phyloP scores from a whole-genome alignment of 2,113 vertebrate species.

The Rhabdomys dilectus region DNA sequence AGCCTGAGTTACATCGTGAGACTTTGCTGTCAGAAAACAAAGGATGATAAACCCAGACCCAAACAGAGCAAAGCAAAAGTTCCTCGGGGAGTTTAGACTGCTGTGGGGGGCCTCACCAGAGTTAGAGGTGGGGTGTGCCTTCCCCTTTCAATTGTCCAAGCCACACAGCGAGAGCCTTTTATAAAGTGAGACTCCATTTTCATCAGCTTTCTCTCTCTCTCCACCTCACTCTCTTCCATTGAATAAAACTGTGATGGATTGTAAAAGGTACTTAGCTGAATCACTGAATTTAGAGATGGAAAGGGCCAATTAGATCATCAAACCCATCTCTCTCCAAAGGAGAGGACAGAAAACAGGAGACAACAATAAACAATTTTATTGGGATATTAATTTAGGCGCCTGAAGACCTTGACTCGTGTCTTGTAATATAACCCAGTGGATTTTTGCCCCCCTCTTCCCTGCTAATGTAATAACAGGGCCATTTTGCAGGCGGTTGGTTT shows the following conservation, averaged over 20 bases:
- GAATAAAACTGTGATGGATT: slow-evolving; percentile 65
- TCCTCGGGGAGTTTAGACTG: neutral
- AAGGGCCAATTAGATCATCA: slow-evolving; percentile 69
- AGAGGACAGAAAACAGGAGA: slow-evolving; percentile 74
- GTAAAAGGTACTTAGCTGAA: slow-evolving; percentile 77
- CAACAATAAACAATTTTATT: slow-evolving; percentile 81
- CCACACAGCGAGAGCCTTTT: neutral
- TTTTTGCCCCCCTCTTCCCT: slow-evolving; percentile 49
- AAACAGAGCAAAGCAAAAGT: neutral
- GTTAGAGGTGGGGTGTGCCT: rapidly evolving
- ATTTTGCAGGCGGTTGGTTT: slow-evolving; percentile 65
- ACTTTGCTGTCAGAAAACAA: neutral
- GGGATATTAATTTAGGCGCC: slow-evolving; percentile 81
- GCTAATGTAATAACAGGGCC: slow-evolving; percentile 69
- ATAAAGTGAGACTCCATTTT: neutral
- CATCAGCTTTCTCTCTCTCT: neutral
- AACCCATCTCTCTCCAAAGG: slow-evolving; percentile 66
- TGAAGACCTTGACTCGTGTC: slow-evolving; percentile 78
- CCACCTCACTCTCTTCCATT: neutral
- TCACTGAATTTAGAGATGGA: slow-evolving; percentile 69
- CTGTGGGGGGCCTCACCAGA: neutral
- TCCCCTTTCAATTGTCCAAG: rapidly evolving
- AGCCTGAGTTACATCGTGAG: neutral
- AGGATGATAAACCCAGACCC: neutral
- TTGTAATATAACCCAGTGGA: slow-evolving; percentile 63